A percentile compares a stretch with the other conserved stretches of the same genome.
Evolutionary conservation across 2,113 vertebrate genomes (phyloP).

Genomic region (Ageneiosus marmoratus): DNA sequence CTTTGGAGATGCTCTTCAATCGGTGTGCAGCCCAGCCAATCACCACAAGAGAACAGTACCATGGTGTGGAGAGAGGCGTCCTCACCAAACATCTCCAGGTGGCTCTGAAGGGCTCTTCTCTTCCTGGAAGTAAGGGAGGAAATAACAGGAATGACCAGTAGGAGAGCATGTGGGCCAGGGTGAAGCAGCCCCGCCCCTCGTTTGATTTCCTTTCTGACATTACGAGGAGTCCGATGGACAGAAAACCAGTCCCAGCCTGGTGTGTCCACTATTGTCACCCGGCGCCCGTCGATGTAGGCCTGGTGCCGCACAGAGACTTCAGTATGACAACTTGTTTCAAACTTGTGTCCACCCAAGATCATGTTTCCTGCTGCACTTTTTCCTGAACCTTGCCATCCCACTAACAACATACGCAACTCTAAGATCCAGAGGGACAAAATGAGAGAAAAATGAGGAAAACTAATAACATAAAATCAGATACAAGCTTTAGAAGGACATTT

Average conservation of each 20-base stretch:
- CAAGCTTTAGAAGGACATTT: not conserved
- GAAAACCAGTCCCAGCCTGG: conserved; percentile 79
- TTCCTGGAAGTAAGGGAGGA: conserved; percentile 74
- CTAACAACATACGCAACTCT: conserved; percentile 72
- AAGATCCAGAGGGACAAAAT: not conserved
- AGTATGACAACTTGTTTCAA: conserved; percentile 72
- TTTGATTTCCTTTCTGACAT: conserved; percentile 70
- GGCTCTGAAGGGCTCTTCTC: conserved; percentile 69
- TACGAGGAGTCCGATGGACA: conserved; percentile 65
- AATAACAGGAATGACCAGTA: conserved; percentile 74
- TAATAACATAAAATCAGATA: not conserved
- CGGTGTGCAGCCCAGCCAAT: conserved; percentile 73
- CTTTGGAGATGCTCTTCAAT: conserved; percentile 76
- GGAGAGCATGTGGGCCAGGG: conserved; percentile 72
- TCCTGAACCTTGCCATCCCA: conserved; percentile 76
- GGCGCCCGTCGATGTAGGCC: conserved; percentile 69
- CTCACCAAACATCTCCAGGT: conserved; percentile 74
- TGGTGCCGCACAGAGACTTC: conserved; percentile 69
- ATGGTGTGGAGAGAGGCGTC: conserved; percentile 71
- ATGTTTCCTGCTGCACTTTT: conserved; percentile 76
- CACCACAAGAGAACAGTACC: conserved; percentile 76
- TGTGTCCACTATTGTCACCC: conserved; percentile 74
- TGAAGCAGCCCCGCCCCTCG: conserved; percentile 71
- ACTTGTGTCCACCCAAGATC: conserved; percentile 70
- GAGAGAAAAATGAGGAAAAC: not conserved